Evolutionary conservation across 2,888 invertebrate species (phyloP), one percentile per base, ranked within the genome.

Genomic region (Phorcus lineatus): DNA sequence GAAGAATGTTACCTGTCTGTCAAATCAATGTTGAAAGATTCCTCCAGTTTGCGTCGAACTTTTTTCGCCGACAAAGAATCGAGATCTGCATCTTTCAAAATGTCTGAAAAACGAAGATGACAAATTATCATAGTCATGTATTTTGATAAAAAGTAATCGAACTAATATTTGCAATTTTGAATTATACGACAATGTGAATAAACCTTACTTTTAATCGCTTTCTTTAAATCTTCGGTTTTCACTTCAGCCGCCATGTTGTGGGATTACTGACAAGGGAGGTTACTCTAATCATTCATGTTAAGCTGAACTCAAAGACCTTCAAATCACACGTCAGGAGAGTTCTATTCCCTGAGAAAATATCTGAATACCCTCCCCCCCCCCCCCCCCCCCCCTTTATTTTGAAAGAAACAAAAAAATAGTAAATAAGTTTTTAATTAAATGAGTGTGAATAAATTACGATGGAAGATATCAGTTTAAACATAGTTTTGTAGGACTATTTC

Each of bases 1-100:
- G 13, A 47, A 11, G 47, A 6, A 28, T n/a, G 85, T 82, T 93
- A 95, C 95, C 95, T 94, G 86, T 94, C 95, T 9, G 95, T 94
- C 70, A 98, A 94, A 88, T 97, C 96, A 76, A 95, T 94, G 54
- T 95, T 96, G 11, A 97, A 94, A 89, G 96, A 96, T 87, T 96
- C 95, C 93, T 98, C 97, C 85, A 98, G 94, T 90, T 96, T 96
- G 92, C 96, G 96, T 70, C 98, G 95, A 19, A 98, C 97, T 93
- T 97, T 97, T 92, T 98, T 98, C 9, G 97, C 96, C 3, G 98
- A 97, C 86, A 96, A 96, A 78, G 95, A 95, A 11, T 96, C 95
- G 28, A 98, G 94, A 92, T 98, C 97, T 11, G 97, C 97, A 93
- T 96, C 96, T 94, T 97, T 96, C 36, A 98, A 95, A 91, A 98